Percentiles rank a stretch among this genome's conserved stretches.
Conservation (phyloP, 2,113 vertebrate genomes). For the Cebidichthys violaceus region DNA sequence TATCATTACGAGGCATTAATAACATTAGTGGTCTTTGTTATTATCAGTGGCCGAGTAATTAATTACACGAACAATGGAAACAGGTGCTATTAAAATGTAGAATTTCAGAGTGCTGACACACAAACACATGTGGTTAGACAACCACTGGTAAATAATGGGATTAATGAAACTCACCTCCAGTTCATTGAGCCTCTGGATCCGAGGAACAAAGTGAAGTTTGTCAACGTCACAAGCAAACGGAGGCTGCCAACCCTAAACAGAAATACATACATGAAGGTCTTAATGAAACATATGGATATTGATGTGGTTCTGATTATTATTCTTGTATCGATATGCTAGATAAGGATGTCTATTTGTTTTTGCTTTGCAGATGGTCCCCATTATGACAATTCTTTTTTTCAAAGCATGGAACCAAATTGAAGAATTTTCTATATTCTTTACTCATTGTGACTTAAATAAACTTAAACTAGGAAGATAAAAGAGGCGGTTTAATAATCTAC, state of each 20-base stretch:
- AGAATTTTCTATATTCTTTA: background rate
- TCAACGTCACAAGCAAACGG: constrained; percentile 98
- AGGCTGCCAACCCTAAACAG: constrained; percentile 94
- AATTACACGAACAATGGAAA: background rate
- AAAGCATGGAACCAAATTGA: background rate
- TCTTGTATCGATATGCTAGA: background rate
- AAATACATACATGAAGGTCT: constrained; percentile 46
- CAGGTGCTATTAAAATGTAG: background rate
- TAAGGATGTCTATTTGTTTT: background rate
- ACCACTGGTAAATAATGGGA: background rate
- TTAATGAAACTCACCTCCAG: constrained; percentile 89
- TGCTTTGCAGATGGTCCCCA: background rate
- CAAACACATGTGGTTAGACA: background rate
- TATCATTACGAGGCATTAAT: constrained; percentile 10
- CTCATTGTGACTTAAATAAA: background rate
- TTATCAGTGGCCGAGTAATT: background rate
- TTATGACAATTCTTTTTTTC: constrained; percentile 1
- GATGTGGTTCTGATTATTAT: background rate
- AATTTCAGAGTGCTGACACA: background rate
- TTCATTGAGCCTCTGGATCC: constrained; percentile 98
- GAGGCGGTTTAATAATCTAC: background rate
- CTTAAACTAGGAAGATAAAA: background rate
- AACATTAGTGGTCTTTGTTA: constrained; percentile 17
- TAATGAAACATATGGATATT: rapidly evolving
- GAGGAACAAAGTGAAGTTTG: constrained; percentile 96